Percentiles rank a stretch among this genome's conserved stretches.
Evolutionary conservation across 1,140 invertebrate genomes (phyloP).

Genomic region (Heliconius melpomene): DNA sequence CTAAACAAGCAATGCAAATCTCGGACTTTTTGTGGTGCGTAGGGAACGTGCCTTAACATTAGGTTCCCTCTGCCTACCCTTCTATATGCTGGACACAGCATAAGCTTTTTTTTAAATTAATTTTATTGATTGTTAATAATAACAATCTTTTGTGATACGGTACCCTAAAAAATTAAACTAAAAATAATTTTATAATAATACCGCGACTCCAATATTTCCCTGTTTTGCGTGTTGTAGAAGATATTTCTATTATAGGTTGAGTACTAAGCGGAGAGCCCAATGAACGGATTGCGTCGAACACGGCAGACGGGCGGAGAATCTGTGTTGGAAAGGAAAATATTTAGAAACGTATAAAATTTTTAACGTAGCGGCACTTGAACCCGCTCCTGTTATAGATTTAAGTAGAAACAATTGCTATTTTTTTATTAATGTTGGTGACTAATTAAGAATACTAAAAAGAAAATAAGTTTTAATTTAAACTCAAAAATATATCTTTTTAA

Average conservation of each 20-base stretch:
- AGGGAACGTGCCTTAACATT: not conserved
- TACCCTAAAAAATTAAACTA: too few relatives aligned
- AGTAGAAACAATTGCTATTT: too few relatives aligned
- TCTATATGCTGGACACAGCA: not conserved
- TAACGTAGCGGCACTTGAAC: too few relatives aligned
- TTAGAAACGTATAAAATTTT: too few relatives aligned
- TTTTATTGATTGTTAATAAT: too few relatives aligned
- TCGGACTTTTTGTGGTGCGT: too few relatives aligned
- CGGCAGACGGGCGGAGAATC: conserved; percentile 54
- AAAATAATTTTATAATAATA: not conserved
- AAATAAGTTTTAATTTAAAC: too few relatives aligned
- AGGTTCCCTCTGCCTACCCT: not conserved
- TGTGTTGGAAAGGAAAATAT: conserved; percentile 28
- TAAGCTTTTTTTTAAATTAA: not conserved
- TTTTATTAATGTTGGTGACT: too few relatives aligned
- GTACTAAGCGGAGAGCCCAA: conserved; percentile 51
- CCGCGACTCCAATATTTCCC: conserved; percentile 42
- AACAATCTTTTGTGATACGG: too few relatives aligned
- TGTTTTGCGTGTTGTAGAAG: conserved; percentile 30
- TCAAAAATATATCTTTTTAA: too few relatives aligned
- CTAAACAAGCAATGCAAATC: not conserved
- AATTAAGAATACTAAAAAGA: too few relatives aligned
- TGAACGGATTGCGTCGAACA: conserved; percentile 46
- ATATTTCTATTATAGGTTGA: conserved; percentile 53
- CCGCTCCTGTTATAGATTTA: too few relatives aligned